Conservation (phyloP, 2,888 invertebrate species). For the Alsophila aescularia region DNA sequence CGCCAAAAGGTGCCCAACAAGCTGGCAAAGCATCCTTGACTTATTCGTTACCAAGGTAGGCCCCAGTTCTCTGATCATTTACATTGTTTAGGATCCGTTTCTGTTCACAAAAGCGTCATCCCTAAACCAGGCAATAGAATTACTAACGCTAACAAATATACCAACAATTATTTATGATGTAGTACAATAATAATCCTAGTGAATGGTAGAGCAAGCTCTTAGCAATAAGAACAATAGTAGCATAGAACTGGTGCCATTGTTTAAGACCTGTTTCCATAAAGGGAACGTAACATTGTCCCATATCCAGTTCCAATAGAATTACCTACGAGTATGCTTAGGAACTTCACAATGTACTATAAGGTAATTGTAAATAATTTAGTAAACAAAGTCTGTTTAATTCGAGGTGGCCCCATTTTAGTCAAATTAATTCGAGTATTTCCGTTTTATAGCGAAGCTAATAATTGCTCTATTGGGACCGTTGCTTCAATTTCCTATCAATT, state of each 20-base stretch:
- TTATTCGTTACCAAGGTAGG: too few relatives aligned
- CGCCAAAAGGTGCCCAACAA: too few relatives aligned
- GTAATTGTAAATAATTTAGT: neutral
- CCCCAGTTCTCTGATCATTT: too few relatives aligned
- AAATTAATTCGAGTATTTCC: too few relatives aligned
- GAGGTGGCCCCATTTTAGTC: too few relatives aligned
- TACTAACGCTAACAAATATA: neutral
- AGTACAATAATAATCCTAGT: neutral
- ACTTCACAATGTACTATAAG: neutral
- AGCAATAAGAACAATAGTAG: neutral
- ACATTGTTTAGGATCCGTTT: too few relatives aligned
- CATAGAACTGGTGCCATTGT: slow-evolving; percentile 3
- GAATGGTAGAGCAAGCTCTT: neutral
- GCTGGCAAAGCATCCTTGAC: too few relatives aligned
- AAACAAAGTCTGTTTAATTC: neutral
- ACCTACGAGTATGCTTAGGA: neutral
- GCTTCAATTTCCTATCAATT: too few relatives aligned
- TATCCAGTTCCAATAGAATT: slow-evolving; percentile 5
- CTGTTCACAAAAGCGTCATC: too few relatives aligned
- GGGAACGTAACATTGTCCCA: neutral
- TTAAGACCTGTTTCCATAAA: slow-evolving; percentile 6
- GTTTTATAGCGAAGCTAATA: too few relatives aligned
- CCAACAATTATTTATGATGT: neutral
- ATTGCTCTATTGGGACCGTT: too few relatives aligned
- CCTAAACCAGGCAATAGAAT: neutral